Conservation (phyloP, 2,888 invertebrate species). For the Parnassius orleans region DNA sequence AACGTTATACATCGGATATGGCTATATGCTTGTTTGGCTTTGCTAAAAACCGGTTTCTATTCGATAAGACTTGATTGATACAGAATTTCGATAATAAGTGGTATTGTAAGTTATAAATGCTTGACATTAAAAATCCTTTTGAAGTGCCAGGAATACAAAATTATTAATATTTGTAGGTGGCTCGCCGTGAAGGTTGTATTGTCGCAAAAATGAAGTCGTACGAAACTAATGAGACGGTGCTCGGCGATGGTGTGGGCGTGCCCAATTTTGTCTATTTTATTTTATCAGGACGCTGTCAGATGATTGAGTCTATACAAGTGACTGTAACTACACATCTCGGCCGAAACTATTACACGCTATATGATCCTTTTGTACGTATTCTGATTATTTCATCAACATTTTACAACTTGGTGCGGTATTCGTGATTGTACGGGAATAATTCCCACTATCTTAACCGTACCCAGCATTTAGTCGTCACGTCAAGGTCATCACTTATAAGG, state of each 20-base stretch:
- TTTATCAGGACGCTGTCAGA: conserved; percentile 80
- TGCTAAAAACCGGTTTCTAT: too few relatives aligned
- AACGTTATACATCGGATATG: too few relatives aligned
- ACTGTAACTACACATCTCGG: conserved; percentile 52
- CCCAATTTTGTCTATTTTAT: conserved; percentile 79
- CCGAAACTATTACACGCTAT: conserved; percentile 65
- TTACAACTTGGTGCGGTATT: too few relatives aligned
- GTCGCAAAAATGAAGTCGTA: conserved; percentile 82
- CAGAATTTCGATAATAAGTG: too few relatives aligned
- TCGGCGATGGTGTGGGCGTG: conserved; percentile 76
- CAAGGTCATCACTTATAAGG: too few relatives aligned
- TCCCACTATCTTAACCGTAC: too few relatives aligned
- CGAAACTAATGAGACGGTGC: conserved; percentile 75
- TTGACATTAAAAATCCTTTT: too few relatives aligned
- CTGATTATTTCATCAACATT: not conserved
- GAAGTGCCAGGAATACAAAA: not conserved
- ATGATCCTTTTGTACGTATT: conserved; percentile 66
- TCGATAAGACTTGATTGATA: too few relatives aligned
- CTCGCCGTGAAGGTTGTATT: conserved; percentile 84
- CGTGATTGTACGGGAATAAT: too few relatives aligned
- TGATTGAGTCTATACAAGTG: conserved; percentile 81
- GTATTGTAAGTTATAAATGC: too few relatives aligned
- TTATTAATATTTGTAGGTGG: conserved; percentile 51
- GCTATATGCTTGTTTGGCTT: too few relatives aligned
- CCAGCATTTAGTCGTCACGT: too few relatives aligned